Percentiles rank a stretch among this genome's conserved stretches.
These are phyloP conservation scores for Megamerina dolium DNA, from an alignment of 2,888 invertebrate species.

Conservation along the genomic window DNA sequence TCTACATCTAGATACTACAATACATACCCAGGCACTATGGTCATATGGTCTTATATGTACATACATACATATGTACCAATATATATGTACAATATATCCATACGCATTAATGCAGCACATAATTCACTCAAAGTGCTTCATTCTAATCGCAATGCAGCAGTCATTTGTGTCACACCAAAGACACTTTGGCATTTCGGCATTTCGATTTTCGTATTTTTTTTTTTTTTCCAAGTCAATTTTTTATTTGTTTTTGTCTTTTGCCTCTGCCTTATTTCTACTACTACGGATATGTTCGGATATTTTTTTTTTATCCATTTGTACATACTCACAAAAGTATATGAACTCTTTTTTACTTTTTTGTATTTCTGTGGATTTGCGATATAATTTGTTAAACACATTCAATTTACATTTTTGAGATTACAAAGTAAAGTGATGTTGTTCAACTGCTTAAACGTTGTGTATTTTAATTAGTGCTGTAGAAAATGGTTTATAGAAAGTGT, in stretches of 20 bases:
- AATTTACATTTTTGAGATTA: conserved; percentile 22
- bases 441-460: background rate
- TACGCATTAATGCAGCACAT: conserved; percentile 39
- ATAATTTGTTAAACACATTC: conserved; percentile 31
- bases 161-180: conserved; percentile 25
- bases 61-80: no score
- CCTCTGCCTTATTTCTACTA: background rate
- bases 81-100: no score
- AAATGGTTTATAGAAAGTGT: no score
- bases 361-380: conserved; percentile 17
- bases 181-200: conserved; percentile 18
- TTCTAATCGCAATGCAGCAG: conserved; percentile 19
- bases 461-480: background rate
- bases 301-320: no score
- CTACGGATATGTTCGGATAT: no score
- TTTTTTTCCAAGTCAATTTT: no score
- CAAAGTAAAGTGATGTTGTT: conserved; percentile 9
- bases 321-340: no score
- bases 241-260: background rate
- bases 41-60: no score
- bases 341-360: no score
- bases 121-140: conserved; percentile 30
- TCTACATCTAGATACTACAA: no score
- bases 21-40: no score
- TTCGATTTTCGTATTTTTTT: no score